Percentiles rank a stretch among this genome's conserved stretches.
Conservation (phyloP, 2,888 invertebrate genomes). For the Monoplex corrugatus region DNA sequence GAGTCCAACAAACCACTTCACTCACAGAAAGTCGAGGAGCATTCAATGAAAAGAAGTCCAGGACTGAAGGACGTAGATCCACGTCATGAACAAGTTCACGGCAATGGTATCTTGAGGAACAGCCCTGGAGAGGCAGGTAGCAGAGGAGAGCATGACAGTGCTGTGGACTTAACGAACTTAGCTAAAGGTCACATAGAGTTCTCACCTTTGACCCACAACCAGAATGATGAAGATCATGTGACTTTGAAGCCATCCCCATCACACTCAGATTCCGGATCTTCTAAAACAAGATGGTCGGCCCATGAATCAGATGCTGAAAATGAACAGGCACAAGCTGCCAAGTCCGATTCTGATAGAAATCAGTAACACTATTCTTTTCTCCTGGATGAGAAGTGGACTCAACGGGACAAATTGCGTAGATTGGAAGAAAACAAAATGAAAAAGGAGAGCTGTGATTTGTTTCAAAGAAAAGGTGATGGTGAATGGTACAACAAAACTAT, state of each 20-base stretch:
- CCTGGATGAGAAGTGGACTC: background rate
- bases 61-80: background rate
- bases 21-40: background rate
- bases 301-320: slow-evolving; percentile 50
- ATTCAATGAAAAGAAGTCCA: background rate
- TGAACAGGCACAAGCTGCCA: background rate
- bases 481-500: background rate
- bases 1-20: slow-evolving; percentile 20
- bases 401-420: background rate
- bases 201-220: slow-evolving; percentile 8
- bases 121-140: background rate
- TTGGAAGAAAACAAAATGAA: background rate
- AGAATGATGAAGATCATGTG: slow-evolving; percentile 17
- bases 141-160: background rate
- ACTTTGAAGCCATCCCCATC: background rate
- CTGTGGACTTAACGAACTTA: background rate
- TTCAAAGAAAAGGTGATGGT: background rate
- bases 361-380: background rate
- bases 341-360: slow-evolving; percentile 1
- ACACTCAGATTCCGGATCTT: background rate
- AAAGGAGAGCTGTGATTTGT: background rate
- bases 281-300: slow-evolving; percentile 60
- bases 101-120: background rate
- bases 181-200: background rate
- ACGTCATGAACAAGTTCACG: background rate